Percentiles rank a stretch among this genome's conserved stretches.
These are phyloP conservation scores for Alcis repandata DNA, from an alignment of 2,888 invertebrate species.

Conservation along the genomic window DNA sequence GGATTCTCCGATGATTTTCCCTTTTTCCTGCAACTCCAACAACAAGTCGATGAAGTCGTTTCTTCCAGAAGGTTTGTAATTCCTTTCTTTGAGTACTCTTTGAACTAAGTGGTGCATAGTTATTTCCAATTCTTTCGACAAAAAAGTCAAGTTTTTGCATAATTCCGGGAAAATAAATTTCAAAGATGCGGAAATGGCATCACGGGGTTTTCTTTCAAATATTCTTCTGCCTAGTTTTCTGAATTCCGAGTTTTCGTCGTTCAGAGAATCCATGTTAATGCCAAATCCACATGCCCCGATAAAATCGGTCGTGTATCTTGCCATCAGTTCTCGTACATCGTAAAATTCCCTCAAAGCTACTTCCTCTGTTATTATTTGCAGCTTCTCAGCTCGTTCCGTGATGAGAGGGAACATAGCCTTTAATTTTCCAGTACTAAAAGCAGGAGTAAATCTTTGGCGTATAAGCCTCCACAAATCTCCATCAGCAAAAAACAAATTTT, in stretches of 20 bases:
- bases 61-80: slow-evolving; percentile 70
- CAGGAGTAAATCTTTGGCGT: slow-evolving; percentile 74
- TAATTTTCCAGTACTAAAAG: slow-evolving; percentile 75
- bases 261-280: slow-evolving; percentile 72
- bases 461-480: slow-evolving; percentile 77
- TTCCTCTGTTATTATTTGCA: slow-evolving; percentile 68
- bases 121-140: slow-evolving; percentile 66
- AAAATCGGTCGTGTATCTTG: slow-evolving; percentile 78
- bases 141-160: slow-evolving; percentile 66
- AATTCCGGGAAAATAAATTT: slow-evolving; percentile 74
- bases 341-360: slow-evolving; percentile 63
- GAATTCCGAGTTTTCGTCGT: slow-evolving; percentile 73
- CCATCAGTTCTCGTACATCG: slow-evolving; percentile 77
- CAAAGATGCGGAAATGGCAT: slow-evolving; percentile 60
- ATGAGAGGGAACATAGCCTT: slow-evolving; percentile 80
- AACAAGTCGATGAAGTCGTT: slow-evolving; percentile 79
- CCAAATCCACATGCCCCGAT: slow-evolving; percentile 80
- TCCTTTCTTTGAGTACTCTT: slow-evolving; percentile 66
- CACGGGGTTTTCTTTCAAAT: slow-evolving; percentile 66
- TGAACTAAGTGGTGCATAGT: slow-evolving; percentile 66
- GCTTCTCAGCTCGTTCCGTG: slow-evolving; percentile 71
- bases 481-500: slow-evolving; percentile 76
- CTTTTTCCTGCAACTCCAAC: slow-evolving; percentile 72
- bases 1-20: slow-evolving; percentile 73
- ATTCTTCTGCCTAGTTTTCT: slow-evolving; percentile 74